Evolutionary conservation across 2,113 vertebrate genomes (phyloP).

Genomic region (Pipra filicauda): DNA sequence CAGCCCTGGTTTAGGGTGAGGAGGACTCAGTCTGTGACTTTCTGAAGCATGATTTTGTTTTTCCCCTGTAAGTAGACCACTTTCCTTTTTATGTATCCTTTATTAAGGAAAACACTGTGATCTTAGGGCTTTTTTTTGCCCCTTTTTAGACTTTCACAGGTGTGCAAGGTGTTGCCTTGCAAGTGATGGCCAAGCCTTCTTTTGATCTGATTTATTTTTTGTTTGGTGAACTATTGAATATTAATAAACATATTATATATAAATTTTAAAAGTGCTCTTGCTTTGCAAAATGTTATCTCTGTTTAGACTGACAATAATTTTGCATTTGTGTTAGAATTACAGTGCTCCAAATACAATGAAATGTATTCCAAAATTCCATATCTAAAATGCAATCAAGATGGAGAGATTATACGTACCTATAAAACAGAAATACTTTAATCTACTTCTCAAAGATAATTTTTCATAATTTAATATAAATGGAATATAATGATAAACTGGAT

Average conservation of each 20-base stretch:
- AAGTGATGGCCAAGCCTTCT: not conserved
- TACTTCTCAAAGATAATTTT: not conserved
- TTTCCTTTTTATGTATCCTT: not conserved
- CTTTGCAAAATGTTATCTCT: not conserved
- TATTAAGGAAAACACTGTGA: not conserved
- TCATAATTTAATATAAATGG: not conserved
- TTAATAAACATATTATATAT: not conserved
- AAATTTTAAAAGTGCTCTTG: not conserved
- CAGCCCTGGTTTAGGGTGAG: too few relatives aligned
- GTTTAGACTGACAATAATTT: not conserved
- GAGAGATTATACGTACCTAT: not conserved
- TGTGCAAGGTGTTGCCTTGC: not conserved
- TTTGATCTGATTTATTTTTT: not conserved
- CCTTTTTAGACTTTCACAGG: not conserved
- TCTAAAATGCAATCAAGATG: not conserved
- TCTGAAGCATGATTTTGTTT: not conserved
- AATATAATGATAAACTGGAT: not conserved
- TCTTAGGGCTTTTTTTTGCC: not conserved
- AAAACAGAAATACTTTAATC: slow-evolving; percentile 10
- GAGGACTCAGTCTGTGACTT: not conserved
- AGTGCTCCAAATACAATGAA: not conserved
- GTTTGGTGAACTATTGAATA: not conserved
- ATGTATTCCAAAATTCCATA: not conserved
- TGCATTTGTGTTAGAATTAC: not conserved
- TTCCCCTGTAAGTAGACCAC: accelerated